Evolutionary conservation across 2,797 vertebrate species (phyloP).

Genomic region (Hippoglossus hippoglossus): DNA sequence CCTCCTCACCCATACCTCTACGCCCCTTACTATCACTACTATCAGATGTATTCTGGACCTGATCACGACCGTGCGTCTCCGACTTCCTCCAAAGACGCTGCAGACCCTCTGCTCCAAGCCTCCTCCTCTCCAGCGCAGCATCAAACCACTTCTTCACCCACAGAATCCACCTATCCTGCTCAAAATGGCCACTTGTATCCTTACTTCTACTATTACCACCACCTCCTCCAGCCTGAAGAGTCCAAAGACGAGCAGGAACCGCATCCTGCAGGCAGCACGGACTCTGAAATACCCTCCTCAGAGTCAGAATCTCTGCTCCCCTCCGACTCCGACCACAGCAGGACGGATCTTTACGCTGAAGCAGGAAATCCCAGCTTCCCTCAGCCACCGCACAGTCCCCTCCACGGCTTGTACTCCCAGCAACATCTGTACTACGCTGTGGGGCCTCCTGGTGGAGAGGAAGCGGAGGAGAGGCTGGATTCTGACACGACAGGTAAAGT

Average conservation of each 20-base stretch:
- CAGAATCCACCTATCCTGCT: neutral
- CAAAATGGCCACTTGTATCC: constrained; percentile 9
- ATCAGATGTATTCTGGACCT: constrained; percentile 32
- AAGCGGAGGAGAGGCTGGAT: neutral
- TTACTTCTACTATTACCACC: constrained; percentile 37
- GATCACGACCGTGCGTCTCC: neutral
- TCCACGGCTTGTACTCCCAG: neutral
- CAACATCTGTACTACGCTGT: constrained; percentile 1
- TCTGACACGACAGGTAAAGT: constrained; percentile 44
- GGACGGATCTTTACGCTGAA: constrained; percentile 7
- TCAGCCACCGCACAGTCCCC: neutral
- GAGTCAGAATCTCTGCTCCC: constrained; percentile 10
- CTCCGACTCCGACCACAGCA: neutral
- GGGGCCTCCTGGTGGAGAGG: neutral
- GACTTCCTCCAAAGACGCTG: constrained; percentile 18
- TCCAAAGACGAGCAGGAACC: neutral
- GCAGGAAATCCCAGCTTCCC: constrained; percentile 12
- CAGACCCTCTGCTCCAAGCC: neutral
- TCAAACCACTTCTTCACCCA: neutral
- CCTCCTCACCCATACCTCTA: constrained; percentile 35
- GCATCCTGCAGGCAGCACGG: neutral
- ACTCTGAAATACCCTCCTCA: constrained; percentile 1
- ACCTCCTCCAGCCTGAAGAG: constrained; percentile 16
- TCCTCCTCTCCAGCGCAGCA: neutral
- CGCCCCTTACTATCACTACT: constrained; percentile 41